Conservation (phyloP, 2,113 vertebrate genomes). For the Xyrauchen texanus region DNA sequence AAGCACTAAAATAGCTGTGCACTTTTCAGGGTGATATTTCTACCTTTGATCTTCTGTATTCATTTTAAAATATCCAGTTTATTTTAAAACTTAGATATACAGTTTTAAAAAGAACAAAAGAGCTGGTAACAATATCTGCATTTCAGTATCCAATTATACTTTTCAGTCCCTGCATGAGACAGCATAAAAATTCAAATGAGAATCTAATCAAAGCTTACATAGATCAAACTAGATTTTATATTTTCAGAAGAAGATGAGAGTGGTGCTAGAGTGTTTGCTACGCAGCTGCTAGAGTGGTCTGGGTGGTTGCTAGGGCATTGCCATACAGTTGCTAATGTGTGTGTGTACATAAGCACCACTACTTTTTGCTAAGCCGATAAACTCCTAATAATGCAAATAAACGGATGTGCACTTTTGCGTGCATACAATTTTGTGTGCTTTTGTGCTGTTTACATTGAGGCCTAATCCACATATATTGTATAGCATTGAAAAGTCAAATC, state of each 20-base stretch:
- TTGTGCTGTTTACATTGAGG: too few relatives aligned
- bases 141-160: conserved; percentile 12
- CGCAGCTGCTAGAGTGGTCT: too few relatives aligned
- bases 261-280: too few relatives aligned
- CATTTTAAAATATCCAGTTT: background rate
- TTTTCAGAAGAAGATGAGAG: too few relatives aligned
- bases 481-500: background rate
- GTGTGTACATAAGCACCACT: too few relatives aligned
- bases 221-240: too few relatives aligned
- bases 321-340: too few relatives aligned
- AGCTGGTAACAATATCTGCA: background rate
- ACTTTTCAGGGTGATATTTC: background rate
- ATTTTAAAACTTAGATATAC: conserved; percentile 14
- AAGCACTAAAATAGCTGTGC: conserved; percentile 4
- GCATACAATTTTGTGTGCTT: too few relatives aligned
- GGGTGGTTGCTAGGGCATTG: too few relatives aligned
- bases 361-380: too few relatives aligned
- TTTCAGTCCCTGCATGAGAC: background rate
- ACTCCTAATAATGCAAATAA: too few relatives aligned
- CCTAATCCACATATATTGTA: background rate
- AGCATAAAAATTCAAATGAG: background rate
- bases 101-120: background rate
- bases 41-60: conserved; percentile 7
- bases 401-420: too few relatives aligned
- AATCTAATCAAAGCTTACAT: background rate